Base-by-base conservation (phyloP, 1,140 invertebrate genomes). In the Drepana arcuata region DNA sequence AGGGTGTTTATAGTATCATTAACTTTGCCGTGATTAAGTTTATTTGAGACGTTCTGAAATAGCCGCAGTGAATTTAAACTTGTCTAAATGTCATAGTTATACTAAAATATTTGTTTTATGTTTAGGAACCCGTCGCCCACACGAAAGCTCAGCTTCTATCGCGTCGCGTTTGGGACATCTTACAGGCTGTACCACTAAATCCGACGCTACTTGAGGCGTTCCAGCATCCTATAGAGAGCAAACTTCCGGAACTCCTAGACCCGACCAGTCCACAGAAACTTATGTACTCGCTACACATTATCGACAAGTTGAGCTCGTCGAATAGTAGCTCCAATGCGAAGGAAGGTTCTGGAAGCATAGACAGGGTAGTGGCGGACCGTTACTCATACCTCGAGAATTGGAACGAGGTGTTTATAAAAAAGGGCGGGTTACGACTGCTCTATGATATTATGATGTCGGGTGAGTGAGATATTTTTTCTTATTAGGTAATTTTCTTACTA, bases 221-320 rank as follows among this genome's bases (percentile, higher is more conserved):
- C 52, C 91, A 93, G 58, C 88, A 90, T 44, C 81, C 94, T 0
- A 86, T 79, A 1, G 87, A 88, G 52, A 84, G 84, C 30, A 87
- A 89, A 43, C 77, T 95, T 45, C 86, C 88, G 13, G 89, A 92
- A 50, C 70, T 97, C 0, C 82, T 98, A 0, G 92, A 96, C 81
- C 93, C 94, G 0, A 88, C 89, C 1, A 95, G 93, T 74, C 92
- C 95, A 1, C 95, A 97, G 71, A 96, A 96, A 66, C 86, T 98
- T 26, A 96, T 97, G 93, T 98, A 98, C 69, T 95, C 94, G 0
- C 71, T 97, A 24, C 95, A 97, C 63, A 96, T 97, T 35, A 92
- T 97, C 1, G 95, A 97, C 36, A 88, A 87, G 41, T 54, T 79
- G 32, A 78, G 72, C 47, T 75, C 65, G 34, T 72, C 67, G 23